A percentile compares a stretch with the other conserved stretches of the same genome.
phyloP scores from a whole-genome alignment of 1,140 invertebrate species.

The Bombus soroeensis region DNA sequence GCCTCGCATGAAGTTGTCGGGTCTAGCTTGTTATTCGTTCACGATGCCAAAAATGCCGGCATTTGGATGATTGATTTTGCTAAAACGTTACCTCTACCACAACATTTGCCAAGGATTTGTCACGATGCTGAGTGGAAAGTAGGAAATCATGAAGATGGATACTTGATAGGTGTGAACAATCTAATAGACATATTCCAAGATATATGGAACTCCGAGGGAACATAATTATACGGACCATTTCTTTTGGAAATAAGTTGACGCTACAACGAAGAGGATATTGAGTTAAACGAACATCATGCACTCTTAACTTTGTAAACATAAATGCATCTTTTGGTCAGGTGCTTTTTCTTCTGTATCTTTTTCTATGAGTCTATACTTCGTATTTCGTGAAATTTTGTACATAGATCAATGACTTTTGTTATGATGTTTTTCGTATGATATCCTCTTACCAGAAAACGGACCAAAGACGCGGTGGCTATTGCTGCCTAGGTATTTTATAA shows the following conservation, averaged over 20 bases:
- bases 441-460: conserved; percentile 59
- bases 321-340: too few relatives aligned
- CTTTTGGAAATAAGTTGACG: neutral
- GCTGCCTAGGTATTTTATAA: conserved; percentile 68
- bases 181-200: conserved; percentile 92
- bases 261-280: neutral
- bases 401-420: neutral
- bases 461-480: conserved; percentile 78
- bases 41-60: conserved; percentile 93
- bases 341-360: neutral
- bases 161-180: conserved; percentile 96
- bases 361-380: neutral
- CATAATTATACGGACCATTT: neutral
- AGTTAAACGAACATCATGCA: neutral
- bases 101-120: conserved; percentile 87
- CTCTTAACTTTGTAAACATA: neutral
- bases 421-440: neutral
- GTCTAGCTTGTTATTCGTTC: conserved; percentile 97
- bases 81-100: conserved; percentile 94
- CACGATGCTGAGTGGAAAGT: conserved; percentile 95
- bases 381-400: conserved; percentile 17
- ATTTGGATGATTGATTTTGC: conserved; percentile 99
- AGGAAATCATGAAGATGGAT: conserved; percentile 99
- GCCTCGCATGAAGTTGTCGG: conserved; percentile 97
- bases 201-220: conserved; percentile 53